Percentiles rank a stretch among this genome's conserved stretches.
Evolutionary conservation across 2,888 invertebrate genomes (phyloP).

Genomic region (Andrena camellia): DNA sequence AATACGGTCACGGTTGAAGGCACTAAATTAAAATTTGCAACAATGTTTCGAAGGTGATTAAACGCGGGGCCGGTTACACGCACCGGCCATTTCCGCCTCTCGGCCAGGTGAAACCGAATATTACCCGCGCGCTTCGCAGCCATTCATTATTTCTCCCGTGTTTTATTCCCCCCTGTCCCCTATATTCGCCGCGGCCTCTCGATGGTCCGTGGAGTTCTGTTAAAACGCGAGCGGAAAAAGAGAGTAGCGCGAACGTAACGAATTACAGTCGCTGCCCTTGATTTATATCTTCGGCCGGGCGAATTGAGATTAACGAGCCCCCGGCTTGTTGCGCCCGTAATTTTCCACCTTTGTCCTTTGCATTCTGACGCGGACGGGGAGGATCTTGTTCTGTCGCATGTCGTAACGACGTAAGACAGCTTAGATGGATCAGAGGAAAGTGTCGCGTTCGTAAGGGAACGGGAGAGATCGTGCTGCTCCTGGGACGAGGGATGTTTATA

Average conservation of each 20-base stretch:
- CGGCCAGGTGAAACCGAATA: slow-evolving; percentile 60
- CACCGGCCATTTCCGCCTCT: slow-evolving; percentile 53
- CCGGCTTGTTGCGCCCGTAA: slow-evolving; percentile 28
- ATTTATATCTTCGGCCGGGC: slow-evolving; percentile 52
- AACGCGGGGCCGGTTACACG: slow-evolving; percentile 24
- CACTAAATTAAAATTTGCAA: slow-evolving; percentile 45
- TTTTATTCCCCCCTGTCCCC: slow-evolving; percentile 14
- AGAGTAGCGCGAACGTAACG: slow-evolving; percentile 38
- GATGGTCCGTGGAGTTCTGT: slow-evolving; percentile 32
- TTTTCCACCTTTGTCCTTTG: slow-evolving; percentile 30
- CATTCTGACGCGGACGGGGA: background rate
- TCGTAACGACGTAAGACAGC: background rate
- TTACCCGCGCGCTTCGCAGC: slow-evolving; percentile 49
- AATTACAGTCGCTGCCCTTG: slow-evolving; percentile 45
- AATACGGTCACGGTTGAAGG: slow-evolving; percentile 26
- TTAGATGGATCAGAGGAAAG: slow-evolving; percentile 3
- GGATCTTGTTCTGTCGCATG: slow-evolving; percentile 1
- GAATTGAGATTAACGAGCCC: slow-evolving; percentile 61
- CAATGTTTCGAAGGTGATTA: slow-evolving; percentile 43
- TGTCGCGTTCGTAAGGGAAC: background rate
- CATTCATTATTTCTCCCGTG: slow-evolving; percentile 47
- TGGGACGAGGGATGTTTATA: background rate
- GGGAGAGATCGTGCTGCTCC: background rate
- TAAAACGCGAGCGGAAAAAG: slow-evolving; percentile 26
- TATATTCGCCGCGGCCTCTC: background rate